phyloP scores from a whole-genome alignment of 2,113 vertebrate genomes.

The Elephas maximus region DNA sequence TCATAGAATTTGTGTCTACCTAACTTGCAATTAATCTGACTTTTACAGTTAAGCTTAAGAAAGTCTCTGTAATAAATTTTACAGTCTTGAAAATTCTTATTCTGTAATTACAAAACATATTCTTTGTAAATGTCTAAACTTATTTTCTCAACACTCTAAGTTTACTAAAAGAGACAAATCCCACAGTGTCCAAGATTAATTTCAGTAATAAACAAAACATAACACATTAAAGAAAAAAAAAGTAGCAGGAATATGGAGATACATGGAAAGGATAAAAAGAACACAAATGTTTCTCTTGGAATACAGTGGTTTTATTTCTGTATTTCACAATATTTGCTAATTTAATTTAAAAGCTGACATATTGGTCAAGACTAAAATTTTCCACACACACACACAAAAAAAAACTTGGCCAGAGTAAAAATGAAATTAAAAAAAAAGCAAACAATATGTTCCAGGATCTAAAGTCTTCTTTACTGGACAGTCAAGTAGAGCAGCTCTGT shows the following conservation, averaged over 20 bases:
- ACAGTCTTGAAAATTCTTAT: background rate
- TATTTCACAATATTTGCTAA: slow-evolving; percentile 20
- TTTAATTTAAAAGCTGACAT: slow-evolving; percentile 56
- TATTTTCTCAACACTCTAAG: background rate
- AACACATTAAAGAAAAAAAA: background rate
- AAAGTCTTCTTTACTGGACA: slow-evolving; percentile 46
- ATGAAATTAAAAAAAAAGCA: background rate
- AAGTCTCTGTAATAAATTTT: background rate
- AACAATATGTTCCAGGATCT: slow-evolving; percentile 2
- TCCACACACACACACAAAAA: background rate
- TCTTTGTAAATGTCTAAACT: background rate
- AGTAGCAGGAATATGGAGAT: background rate
- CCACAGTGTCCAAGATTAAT: background rate
- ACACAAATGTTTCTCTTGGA: background rate
- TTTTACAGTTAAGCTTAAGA: slow-evolving; percentile 47
- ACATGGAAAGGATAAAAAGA: background rate
- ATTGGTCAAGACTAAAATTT: slow-evolving; percentile 31
- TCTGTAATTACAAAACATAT: background rate
- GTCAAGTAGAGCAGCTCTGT: slow-evolving; percentile 34
- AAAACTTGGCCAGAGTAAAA: background rate
- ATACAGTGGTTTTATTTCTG: background rate
- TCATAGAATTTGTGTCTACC: background rate
- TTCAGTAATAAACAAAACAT: background rate
- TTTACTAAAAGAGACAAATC: background rate
- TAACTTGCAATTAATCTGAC: background rate